Base-by-base conservation (phyloP, 2,797 vertebrate species). In the Tangara arthus region DNA sequence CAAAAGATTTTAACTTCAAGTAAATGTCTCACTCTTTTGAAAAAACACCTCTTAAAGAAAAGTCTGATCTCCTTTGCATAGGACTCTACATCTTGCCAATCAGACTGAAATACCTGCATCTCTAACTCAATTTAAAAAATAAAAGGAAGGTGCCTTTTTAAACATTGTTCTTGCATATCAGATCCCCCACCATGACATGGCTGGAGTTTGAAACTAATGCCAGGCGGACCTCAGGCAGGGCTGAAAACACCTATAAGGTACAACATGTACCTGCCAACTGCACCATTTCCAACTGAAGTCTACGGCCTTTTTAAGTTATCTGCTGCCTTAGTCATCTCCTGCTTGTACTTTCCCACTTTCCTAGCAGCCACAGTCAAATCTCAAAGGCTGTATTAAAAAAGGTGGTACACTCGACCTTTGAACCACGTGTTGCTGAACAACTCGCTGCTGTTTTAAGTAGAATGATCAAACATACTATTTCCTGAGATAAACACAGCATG, bases 101-200 rank as follows among this genome's bases (percentile, higher is more conserved):
- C 91, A 83, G 85, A 79, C 82, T 55, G 72, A 88, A 88, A 94
- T 91, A 61, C 71, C 68, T 82, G 44, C 66, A 70, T 61, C 66
- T 59, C 60, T 82, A 90, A 87, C 83, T 76, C 83, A 90, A 68
- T 73, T 66, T 3, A 37, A 73, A 84, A 80, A 94, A 88, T 2
- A 75, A 52, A 93, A 90, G 28, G 28, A 79, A 68, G 28, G 35
- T 72, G 57, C 26, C 66, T 81, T 81, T 87, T 86, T 2, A 69
- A 91, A 77, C 1, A 1, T 19, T 69, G 16, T 46, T 92, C 64
- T 90, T 76, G 32, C 49, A 19, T 83, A 89, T 93, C 89, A 92
- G 84, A 94, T 95, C 44, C 66, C 84, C 72, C 85, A 91, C 69
- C 61, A 44, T 14, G 53, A 70, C 49, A 85, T 0, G 6, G 68